Base-by-base conservation (phyloP, 2,888 invertebrate species). In the Lagria hirta region DNA sequence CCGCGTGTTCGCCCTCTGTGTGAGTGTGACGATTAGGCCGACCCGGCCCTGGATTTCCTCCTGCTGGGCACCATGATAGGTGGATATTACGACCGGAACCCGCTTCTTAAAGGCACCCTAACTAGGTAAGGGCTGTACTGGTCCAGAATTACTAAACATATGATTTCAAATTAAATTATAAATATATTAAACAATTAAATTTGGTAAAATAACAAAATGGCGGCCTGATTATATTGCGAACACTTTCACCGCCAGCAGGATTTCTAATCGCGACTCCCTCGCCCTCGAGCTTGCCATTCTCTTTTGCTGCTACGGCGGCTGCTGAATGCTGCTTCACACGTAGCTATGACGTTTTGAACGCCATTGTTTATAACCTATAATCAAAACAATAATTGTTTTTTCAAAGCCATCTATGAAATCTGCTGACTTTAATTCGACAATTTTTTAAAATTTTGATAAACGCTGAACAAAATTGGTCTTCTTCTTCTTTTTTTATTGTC, bases 51-150 rank as follows among this genome's bases (percentile, higher is more conserved):
- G 52, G 52, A 55, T 54, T 53, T 52, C 40, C 41, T 27, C 42
- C 32, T 37, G 33, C 41, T 38, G 22, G 49, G 47, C 60, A 68
- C 53, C 57, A 72, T 72, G 72, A 65, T 71, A 67, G 74, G 75
- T 51, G 74, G 75, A 61, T 78, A 77, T 66, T 76, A 77, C 69
- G 76, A 76, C 58, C 74, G 75, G 58, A 79, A 78, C 70, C 78
- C 78, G 57, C 69, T 79, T 57, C 73, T 79, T 62, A 79, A 79
- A 71, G 78, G 78, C 65, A 78, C 75, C 49, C 69, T 77, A 62
- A 74, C 77, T 61, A 78, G 78, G 79, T 78, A 64, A 69, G 69
- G 23, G 13, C 33, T 14, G 32, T 32, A 22, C 26, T 33, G 32
- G 32, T 23, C 29, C 35, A 8, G 16, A 21, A 15, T 10, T 23